A percentile compares a stretch with the other conserved stretches of the same genome.
Conservation (phyloP, 2,888 invertebrate genomes). For the Parasteatoda lunata region DNA sequence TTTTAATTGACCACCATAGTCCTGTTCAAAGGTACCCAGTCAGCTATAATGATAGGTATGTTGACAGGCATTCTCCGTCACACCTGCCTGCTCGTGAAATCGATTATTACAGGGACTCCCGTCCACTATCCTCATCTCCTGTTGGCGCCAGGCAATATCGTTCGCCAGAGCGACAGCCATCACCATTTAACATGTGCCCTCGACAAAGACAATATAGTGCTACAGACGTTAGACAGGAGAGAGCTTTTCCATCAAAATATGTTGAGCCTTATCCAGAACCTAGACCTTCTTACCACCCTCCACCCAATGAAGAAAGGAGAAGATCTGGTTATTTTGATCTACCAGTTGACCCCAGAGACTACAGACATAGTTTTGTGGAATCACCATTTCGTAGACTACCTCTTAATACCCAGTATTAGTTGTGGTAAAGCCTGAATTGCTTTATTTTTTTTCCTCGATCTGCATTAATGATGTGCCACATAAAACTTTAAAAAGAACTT, state of each 20-base stretch:
- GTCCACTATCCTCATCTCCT: slow-evolving; percentile 56
- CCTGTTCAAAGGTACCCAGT: slow-evolving; percentile 45
- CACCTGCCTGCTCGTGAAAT: slow-evolving; percentile 28
- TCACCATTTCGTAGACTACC: slow-evolving; percentile 61
- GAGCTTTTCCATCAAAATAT: slow-evolving; percentile 59
- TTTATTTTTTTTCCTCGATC: slow-evolving; percentile 15
- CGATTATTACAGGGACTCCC: slow-evolving; percentile 58
- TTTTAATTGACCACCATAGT: slow-evolving; percentile 39
- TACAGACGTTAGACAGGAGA: slow-evolving; percentile 43
- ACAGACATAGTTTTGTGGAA: slow-evolving; percentile 69
- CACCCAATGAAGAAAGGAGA: slow-evolving; percentile 64
- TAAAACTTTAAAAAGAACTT: slow-evolving; percentile 36
- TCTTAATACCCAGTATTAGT: slow-evolving; percentile 65
- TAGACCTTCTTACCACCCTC: slow-evolving; percentile 59
- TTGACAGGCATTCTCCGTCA: slow-evolving; percentile 37
- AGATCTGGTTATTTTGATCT: slow-evolving; percentile 66
- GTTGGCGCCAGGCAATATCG: slow-evolving; percentile 47
- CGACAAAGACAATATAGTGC: slow-evolving; percentile 47
- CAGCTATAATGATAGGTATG: slow-evolving; percentile 37
- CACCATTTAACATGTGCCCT: slow-evolving; percentile 52
- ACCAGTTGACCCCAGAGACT: slow-evolving; percentile 68
- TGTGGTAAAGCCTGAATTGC: not conserved
- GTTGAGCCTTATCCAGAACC: slow-evolving; percentile 54
- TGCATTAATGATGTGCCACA: slow-evolving; percentile 63
- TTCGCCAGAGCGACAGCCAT: slow-evolving; percentile 58